phyloP scores from a whole-genome alignment of 92 coral and sea anemone species.

The Hydrozoanthus gracilis region DNA sequence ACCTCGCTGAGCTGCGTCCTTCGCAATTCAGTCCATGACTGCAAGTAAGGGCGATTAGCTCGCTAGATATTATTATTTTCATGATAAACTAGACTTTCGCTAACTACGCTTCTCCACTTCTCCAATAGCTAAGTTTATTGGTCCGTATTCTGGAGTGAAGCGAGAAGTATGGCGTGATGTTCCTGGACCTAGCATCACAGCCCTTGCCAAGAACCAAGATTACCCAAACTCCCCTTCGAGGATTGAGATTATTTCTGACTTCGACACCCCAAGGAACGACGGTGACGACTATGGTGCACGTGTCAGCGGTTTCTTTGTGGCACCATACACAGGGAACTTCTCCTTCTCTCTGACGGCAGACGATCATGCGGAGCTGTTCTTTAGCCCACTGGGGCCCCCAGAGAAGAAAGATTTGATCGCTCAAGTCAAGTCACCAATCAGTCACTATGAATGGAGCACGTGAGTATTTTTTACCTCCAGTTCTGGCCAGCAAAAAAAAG shows the following conservation, averaged over 20 bases:
- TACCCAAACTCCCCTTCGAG: slow-evolving; percentile 77
- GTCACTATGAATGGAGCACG: slow-evolving; percentile 49
- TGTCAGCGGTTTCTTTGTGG: slow-evolving; percentile 77
- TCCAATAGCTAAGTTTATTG: slow-evolving; percentile 62
- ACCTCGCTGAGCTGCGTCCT: no score
- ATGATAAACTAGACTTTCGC: no score
- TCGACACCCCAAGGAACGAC: slow-evolving; percentile 79
- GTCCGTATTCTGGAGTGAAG: slow-evolving; percentile 82
- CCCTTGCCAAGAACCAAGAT: slow-evolving; percentile 61
- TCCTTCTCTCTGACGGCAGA: slow-evolving; percentile 81
- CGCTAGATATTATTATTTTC: no score
- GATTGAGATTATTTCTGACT: slow-evolving; percentile 65
- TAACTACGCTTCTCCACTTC: no score
- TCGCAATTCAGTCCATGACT: no score
- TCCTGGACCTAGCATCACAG: slow-evolving; percentile 76
- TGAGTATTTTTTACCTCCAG: slow-evolving; percentile 31
- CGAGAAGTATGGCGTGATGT: slow-evolving; percentile 89
- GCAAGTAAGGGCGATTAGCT: no score
- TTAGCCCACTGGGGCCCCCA: slow-evolving; percentile 69
- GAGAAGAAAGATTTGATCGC: slow-evolving; percentile 78
- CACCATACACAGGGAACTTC: slow-evolving; percentile 85
- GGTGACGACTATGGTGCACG: slow-evolving; percentile 83
- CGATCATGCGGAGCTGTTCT: slow-evolving; percentile 88
- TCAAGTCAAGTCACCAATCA: slow-evolving; percentile 60
- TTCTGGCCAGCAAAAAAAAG: not conserved